These are phyloP conservation scores for Melieria crassipennis DNA, from an alignment of 2,888 invertebrate genomes.

Conservation along the genomic window DNA sequence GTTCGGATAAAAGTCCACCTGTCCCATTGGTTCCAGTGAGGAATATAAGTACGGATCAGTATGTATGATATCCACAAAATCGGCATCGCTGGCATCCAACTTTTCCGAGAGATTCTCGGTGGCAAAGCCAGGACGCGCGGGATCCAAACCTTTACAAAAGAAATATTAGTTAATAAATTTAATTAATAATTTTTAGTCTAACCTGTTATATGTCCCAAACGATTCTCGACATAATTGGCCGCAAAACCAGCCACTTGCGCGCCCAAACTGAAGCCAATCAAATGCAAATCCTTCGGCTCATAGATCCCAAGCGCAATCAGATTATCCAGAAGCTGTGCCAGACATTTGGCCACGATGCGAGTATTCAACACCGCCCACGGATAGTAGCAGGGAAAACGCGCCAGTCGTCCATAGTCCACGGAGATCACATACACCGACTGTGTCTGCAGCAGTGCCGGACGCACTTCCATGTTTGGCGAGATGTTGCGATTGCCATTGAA, in stretches of 20 bases:
- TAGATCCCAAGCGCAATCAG: conserved; percentile 66
- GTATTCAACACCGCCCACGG: conserved; percentile 70
- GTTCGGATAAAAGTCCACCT: conserved; percentile 71
- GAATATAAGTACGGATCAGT: conserved; percentile 71
- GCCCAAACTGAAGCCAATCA: conserved; percentile 75
- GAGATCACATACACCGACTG: conserved; percentile 71
- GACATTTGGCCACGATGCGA: conserved; percentile 70
- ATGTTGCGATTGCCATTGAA: conserved; percentile 70
- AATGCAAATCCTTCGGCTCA: conserved; percentile 67
- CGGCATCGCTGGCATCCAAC: conserved; percentile 70
- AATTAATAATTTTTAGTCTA: conserved; percentile 27
- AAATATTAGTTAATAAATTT: no score
- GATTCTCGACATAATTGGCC: conserved; percentile 67
- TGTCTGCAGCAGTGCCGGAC: conserved; percentile 70
- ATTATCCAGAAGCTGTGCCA: conserved; percentile 69
- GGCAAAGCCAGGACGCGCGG: conserved; percentile 72
- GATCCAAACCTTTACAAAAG: conserved; percentile 69
- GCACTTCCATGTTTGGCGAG: conserved; percentile 71
- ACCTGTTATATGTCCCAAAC: conserved; percentile 70
- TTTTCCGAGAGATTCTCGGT: conserved; percentile 65
- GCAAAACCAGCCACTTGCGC: conserved; percentile 71
- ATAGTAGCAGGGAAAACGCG: conserved; percentile 70
- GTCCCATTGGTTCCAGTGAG: conserved; percentile 68
- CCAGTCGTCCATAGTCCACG: conserved; percentile 72
- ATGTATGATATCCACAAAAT: conserved; percentile 73